Conservation (phyloP, 2,888 invertebrate species). For the Phaonia tiefii region DNA sequence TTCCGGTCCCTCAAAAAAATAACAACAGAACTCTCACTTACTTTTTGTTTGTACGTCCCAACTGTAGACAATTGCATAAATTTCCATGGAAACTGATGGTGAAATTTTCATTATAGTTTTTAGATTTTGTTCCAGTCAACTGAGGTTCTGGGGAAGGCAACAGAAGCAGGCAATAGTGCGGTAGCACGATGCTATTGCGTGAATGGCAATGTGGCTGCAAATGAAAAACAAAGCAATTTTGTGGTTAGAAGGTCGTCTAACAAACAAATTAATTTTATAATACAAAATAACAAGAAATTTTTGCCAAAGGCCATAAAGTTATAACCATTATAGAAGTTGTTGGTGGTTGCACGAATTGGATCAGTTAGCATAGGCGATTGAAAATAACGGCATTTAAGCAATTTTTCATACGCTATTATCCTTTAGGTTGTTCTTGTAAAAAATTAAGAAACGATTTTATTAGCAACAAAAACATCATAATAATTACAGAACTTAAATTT, state of each 20-base stretch:
- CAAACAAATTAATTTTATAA: slow-evolving; percentile 66
- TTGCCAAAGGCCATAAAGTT: slow-evolving; percentile 61
- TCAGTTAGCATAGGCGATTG: no score
- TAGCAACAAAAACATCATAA: slow-evolving; percentile 43
- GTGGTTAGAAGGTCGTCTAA: slow-evolving; percentile 65
- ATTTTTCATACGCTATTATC: no score
- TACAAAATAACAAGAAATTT: slow-evolving; percentile 38
- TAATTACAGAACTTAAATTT: slow-evolving; percentile 60
- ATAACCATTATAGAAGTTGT: slow-evolving; percentile 3
- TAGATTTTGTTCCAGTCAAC: neutral
- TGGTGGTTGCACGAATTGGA: no score
- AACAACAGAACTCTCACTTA: neutral
- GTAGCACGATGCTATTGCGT: no score
- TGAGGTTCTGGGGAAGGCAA: no score
- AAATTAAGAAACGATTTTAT: no score
- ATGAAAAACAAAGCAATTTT: slow-evolving; percentile 62
- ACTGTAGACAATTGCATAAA: slow-evolving; percentile 52
- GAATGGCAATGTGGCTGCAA: neutral
- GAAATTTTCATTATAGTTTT: slow-evolving; percentile 57
- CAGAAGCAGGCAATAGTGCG: neutral
- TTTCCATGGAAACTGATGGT: slow-evolving; percentile 51
- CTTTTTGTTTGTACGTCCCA: neutral
- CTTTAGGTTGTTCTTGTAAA: no score
- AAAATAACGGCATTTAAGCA: no score
- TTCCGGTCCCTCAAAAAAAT: neutral